Base-by-base conservation (phyloP, 35 echinoderm and acorn worm genomes). In the Ophioderma brevispina region DNA sequence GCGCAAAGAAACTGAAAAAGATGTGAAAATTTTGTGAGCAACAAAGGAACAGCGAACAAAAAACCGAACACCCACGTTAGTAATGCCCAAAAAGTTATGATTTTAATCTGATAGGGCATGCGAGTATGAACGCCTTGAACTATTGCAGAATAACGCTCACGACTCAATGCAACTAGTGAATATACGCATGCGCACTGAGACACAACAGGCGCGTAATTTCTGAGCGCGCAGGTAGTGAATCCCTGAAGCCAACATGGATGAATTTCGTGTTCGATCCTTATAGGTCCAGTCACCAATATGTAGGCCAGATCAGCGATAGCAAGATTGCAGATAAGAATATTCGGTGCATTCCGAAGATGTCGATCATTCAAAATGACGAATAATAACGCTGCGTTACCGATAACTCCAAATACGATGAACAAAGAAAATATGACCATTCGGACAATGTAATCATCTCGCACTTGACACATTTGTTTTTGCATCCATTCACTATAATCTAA, bases 271-370 rank as follows among this genome's bases (percentile, higher is more conserved):
- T 91, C 76, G 21, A 87, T 82, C 59, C 94, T 77, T 30, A 97
- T 94, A 18, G 95, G 95, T 13, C 80, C 85, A 0, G 92, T 75
- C 28, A 97, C 86, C 0, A 94, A 35, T 10, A 97, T 38, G 35
- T 88, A 89, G 18, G 94, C 84, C 43, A 97, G 55, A 41, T 97
- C 95, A 31, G 88, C 88, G 15, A 97, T 32, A 17, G 95, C 95
- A 11, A 97, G 78, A 38, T 94, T 94, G 21, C 89, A 82, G 0
- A 97, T 59, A 23, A 97, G 89, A 21, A 97, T 92, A 32, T 97
- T 97, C 1, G 95, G 92, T 21, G 89, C 76, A 33, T 78, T 97
- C 0, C 91, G 88, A 40, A 97, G 36, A 18, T 92, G 92, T 38
- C 32, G 46, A 38, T 86, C 82, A 39, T 85, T 78, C 10, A 94